A percentile compares a stretch with the other conserved stretches of the same genome.
Evolutionary conservation across 2,888 invertebrate genomes (phyloP).

Genomic region (Miltochrista miniata): DNA sequence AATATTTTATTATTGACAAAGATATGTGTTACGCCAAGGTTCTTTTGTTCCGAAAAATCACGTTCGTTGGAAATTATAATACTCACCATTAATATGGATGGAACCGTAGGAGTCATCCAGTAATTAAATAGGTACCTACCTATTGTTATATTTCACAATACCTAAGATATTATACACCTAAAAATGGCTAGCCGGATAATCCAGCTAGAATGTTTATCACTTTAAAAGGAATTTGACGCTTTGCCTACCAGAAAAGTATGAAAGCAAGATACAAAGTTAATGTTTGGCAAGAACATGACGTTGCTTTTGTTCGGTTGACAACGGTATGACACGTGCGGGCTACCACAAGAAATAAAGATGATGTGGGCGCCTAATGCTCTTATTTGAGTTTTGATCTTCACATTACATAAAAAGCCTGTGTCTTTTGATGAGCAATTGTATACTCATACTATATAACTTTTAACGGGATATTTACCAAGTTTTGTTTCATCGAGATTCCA

Average conservation of each 20-base stretch:
- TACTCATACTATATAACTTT: no score
- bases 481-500: no score
- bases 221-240: slow-evolving; percentile 24
- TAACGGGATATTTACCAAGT: no score
- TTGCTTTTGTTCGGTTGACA: slow-evolving; percentile 33
- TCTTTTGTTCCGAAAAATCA: no score
- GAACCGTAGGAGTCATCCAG: no score
- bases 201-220: background rate
- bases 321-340: slow-evolving; percentile 35
- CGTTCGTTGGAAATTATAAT: no score
- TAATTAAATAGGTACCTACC: no score
- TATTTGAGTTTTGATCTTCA: slow-evolving; percentile 33
- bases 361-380: slow-evolving; percentile 31
- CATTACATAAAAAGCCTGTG: slow-evolving; percentile 16
- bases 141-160: no score
- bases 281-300: slow-evolving; percentile 36
- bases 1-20: no score
- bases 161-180: no score
- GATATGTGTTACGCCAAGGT: no score
- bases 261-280: slow-evolving; percentile 33
- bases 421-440: slow-evolving; percentile 16
- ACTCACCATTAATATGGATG: no score
- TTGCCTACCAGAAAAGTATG: slow-evolving; percentile 19
- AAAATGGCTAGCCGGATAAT: background rate
- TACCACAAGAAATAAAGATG: slow-evolving; percentile 28